These are phyloP conservation scores for Cremastinae sp. DNA, from an alignment of 2,888 invertebrate species.

Conservation along the genomic window DNA sequence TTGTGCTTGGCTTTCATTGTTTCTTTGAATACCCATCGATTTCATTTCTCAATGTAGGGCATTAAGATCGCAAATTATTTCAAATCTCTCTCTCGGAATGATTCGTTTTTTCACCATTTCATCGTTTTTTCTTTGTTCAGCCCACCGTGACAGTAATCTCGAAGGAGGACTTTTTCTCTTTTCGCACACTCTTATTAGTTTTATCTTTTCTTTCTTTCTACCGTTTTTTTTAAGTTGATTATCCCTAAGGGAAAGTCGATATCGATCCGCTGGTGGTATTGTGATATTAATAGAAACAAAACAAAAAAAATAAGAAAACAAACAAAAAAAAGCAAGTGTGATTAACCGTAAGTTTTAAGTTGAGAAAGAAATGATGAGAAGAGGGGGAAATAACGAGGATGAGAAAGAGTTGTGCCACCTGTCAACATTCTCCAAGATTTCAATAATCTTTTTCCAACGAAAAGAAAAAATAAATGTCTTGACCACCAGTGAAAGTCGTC, in stretches of 20 bases:
- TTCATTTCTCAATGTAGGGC: background rate
- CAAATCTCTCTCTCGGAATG: constrained; percentile 23
- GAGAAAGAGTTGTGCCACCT: constrained; percentile 57
- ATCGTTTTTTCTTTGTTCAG: constrained; percentile 45
- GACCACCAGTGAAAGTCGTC: constrained; percentile 34
- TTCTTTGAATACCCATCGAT: background rate
- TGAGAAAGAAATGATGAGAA: constrained; percentile 53
- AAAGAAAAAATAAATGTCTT: constrained; percentile 23
- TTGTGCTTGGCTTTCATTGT: constrained; percentile 2
- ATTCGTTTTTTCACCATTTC: constrained; percentile 24
- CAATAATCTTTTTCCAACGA: constrained; percentile 40
- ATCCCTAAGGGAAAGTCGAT: constrained; percentile 59
- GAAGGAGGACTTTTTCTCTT: constrained; percentile 23
- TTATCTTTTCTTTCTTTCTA: constrained; percentile 38
- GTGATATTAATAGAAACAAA: constrained; percentile 72
- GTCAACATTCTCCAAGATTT: constrained; percentile 42
- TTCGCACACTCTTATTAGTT: background rate
- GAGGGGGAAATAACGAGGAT: constrained; percentile 38
- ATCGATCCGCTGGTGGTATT: constrained; percentile 73
- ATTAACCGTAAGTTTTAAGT: constrained; percentile 67
- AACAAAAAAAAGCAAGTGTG: constrained; percentile 65
- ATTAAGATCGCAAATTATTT: constrained; percentile 19
- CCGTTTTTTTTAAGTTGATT: constrained; percentile 60
- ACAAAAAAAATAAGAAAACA: constrained; percentile 45
- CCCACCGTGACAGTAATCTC: constrained; percentile 32